Evolutionary conservation across 2,113 vertebrate species (phyloP), one percentile per base, ranked within the genome.

Genomic region (Martes martes): DNA sequence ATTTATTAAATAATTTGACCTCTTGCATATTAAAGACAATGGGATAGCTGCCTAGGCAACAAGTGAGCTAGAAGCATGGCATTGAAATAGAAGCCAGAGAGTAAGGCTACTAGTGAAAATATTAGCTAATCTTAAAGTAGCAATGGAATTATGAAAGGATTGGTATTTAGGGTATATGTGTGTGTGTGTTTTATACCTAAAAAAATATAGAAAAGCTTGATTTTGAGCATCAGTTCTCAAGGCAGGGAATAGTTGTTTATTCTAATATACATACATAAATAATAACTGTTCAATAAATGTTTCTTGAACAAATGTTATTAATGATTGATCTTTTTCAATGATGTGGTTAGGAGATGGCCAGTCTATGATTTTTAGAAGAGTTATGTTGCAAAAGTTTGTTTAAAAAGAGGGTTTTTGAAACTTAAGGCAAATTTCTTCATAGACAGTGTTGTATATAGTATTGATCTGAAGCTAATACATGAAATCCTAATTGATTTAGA

Each of bases 391-490:
- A 71, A 92, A 45, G 81, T 87, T 55, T 65, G 57, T 71, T 80
- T 87, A 76, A 94, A 88, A 95, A 73, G 47, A 55, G 28, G 1
- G 16, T 81, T 21, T 94, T 95, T 86, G 90, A 85, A 69, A 61
- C 11, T 11, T 47, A 81, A 93, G 4, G 59, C 21, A 69, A 73
- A 45, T 88, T 91, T 95, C 52, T 80, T 80, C 19, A 63, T 94
- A 42, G 10, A 42, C 19, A 14, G 4, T 84, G 6, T 96, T 90
- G 31, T 83, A 19, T 91, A 36, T n/a, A 82, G 11, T 79, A 24
- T 94, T 94, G 4, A 83, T 94, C 33, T 14, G 33, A 97, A 78
- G 59, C 42, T 95, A 83, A 85, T 84, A 63, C 16, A 42, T 87
- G 57, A 52, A 94, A 61, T 93, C 28, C n/a, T 83, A 83, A 65